Evolutionary conservation across 2,888 invertebrate species (phyloP).

Genomic region (Yponomeuta cagnagella): DNA sequence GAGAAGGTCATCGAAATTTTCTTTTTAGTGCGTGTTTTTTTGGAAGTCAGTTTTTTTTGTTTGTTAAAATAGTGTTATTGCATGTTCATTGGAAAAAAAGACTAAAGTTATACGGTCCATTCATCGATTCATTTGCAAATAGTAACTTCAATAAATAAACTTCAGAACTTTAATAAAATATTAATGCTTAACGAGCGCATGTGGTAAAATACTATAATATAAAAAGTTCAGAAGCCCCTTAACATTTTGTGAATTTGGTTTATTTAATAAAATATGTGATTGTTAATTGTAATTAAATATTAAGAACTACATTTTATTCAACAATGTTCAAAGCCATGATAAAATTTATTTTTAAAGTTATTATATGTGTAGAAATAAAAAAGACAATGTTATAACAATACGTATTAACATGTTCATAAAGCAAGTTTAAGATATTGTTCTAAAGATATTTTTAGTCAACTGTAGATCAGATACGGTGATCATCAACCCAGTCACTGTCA

Average conservation of each 20-base stretch:
- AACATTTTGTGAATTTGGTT: neutral
- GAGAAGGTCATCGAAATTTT: too few species aligned
- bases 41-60: too few species aligned
- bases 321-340: constrained; percentile 8
- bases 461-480: neutral
- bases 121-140: neutral
- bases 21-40: too few species aligned
- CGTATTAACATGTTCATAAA: constrained; percentile 1
- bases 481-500: too few species aligned
- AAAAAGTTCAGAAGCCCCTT: neutral
- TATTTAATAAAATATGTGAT: neutral
- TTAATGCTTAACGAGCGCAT: neutral
- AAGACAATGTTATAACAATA: constrained; percentile 6
- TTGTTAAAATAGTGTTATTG: neutral
- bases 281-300: neutral
- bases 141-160: neutral
- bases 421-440: neutral
- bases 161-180: neutral
- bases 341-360: neutral
- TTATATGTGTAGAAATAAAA: constrained; percentile 10
- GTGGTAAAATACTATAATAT: neutral
- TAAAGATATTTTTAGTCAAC: neutral
- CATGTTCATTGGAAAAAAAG: neutral
- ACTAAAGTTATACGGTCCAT: neutral
- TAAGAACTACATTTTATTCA: constrained; percentile 7